phyloP scores from a whole-genome alignment of 2,113 vertebrate genomes.

The Cyprinodon variegatus region DNA sequence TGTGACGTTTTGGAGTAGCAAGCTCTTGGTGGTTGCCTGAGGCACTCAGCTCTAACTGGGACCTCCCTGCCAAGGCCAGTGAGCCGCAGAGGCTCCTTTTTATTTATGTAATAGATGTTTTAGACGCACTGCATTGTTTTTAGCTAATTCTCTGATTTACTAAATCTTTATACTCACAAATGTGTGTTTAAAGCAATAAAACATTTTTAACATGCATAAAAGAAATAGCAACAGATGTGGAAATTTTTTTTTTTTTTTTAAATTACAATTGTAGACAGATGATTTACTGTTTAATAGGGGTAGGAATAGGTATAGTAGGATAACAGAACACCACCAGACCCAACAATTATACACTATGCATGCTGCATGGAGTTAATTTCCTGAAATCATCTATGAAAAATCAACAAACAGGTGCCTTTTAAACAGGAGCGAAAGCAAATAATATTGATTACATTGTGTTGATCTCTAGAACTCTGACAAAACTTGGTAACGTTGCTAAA shows the following conservation, averaged over 20 bases:
- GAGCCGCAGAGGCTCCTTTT: conserved; percentile 45
- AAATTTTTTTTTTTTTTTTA: neutral
- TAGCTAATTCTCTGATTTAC: conserved; percentile 13
- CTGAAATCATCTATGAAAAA: too few species aligned
- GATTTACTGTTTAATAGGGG: too few species aligned
- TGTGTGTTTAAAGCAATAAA: conserved; percentile 1
- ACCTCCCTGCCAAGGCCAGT: conserved; percentile 49
- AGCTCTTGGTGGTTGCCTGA: conserved; percentile 70
- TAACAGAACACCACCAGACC: too few species aligned
- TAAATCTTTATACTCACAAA: conserved; percentile 2
- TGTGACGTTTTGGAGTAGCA: conserved; percentile 54
- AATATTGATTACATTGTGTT: neutral
- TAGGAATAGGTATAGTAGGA: too few species aligned
- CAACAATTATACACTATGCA: too few species aligned
- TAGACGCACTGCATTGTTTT: conserved; percentile 26
- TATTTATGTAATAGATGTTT: conserved; percentile 27
- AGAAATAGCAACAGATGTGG: neutral
- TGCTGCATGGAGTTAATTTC: too few species aligned
- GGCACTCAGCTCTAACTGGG: conserved; percentile 69
- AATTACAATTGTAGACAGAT: too few species aligned
- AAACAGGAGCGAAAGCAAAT: neutral
- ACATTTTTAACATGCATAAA: neutral
- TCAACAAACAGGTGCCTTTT: neutral
- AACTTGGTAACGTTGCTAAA: too few species aligned
- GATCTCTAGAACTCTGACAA: neutral